Evolutionary conservation across 2,113 vertebrate genomes (phyloP).

Genomic region (Origma solitaria): DNA sequence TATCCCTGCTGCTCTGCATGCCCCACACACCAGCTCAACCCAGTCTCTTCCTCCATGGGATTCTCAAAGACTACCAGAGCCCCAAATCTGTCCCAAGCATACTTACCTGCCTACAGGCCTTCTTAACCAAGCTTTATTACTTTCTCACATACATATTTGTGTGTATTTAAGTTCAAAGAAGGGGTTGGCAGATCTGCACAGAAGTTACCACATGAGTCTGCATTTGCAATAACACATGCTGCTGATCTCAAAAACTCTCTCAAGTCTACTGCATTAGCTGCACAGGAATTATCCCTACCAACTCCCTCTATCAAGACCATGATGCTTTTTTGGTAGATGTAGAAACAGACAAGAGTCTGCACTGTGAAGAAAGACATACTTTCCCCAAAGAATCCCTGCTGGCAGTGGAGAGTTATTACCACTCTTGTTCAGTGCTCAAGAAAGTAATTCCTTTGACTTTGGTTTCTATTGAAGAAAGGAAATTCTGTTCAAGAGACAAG

Average conservation of each 20-base stretch:
- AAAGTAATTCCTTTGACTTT: background rate
- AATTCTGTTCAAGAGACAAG: background rate
- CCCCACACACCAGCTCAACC: background rate
- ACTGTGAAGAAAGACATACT: background rate
- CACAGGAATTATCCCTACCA: background rate
- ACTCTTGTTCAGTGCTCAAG: background rate
- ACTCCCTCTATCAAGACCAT: background rate
- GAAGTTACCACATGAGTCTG: background rate
- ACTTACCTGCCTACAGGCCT: background rate
- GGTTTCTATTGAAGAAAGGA: background rate
- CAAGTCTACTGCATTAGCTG: background rate
- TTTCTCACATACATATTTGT: background rate
- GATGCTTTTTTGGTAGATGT: background rate
- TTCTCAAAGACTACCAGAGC: background rate
- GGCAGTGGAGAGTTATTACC: background rate
- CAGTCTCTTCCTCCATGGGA: background rate
- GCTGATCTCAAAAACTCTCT: background rate
- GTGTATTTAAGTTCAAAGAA: background rate
- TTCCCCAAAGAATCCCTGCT: background rate
- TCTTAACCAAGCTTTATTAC: background rate
- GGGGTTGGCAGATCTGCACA: accelerated
- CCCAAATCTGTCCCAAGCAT: background rate
- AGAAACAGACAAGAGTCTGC: background rate
- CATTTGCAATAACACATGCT: background rate
- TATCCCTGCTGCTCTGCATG: background rate